Base-by-base conservation (phyloP, 2,113 vertebrate genomes). In the Lanius collurio region DNA sequence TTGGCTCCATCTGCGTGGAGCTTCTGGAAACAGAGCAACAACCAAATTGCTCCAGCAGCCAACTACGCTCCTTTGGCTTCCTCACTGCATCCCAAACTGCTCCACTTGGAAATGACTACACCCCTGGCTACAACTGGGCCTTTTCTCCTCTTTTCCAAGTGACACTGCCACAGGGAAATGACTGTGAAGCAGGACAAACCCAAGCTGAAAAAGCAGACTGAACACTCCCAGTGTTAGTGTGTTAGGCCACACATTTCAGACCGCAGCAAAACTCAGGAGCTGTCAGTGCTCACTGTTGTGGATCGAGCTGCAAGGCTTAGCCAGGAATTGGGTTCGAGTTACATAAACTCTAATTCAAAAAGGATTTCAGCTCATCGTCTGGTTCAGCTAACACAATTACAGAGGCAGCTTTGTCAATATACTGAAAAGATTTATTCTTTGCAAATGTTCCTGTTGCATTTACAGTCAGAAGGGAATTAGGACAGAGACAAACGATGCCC, bases 361-460 rank as follows among this genome's bases (percentile, higher is more conserved):
- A 59, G 91, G 87, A 94, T 89, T 94, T 74, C 76, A 83, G 56
- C 59, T 94, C 88, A 82, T 56, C 41, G 8, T 65, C 87, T 87
- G 85, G 17, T 87, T 80, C 94, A 93, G 82, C 91, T 96, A 96
- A 91, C 87, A 89, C 76, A 91, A 80, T 92, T 89, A 93, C 73
- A 94, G 88, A 94, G 90, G 55, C 20, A 92, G 87, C 93, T 96
- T 86, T 97, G 89, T 91, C 73, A 92, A 87, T 86, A 92, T n/a
- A 70, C 75, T 89, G 74, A 78, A 87, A 89, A 96, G 74, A 89
- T 92, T 89, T 89, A 87, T 74, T 84, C 77, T 90, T 75, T 90
- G 64, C 59, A 88, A 84, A 90, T 44, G 76, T 55, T 91, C 52
- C 63, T 53, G n/a, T 35, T 84, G 88, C 35, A 16, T 68, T 77